Evolutionary conservation across 2,113 vertebrate species (phyloP).

Genomic region (Sakesphorus luctuosus): DNA sequence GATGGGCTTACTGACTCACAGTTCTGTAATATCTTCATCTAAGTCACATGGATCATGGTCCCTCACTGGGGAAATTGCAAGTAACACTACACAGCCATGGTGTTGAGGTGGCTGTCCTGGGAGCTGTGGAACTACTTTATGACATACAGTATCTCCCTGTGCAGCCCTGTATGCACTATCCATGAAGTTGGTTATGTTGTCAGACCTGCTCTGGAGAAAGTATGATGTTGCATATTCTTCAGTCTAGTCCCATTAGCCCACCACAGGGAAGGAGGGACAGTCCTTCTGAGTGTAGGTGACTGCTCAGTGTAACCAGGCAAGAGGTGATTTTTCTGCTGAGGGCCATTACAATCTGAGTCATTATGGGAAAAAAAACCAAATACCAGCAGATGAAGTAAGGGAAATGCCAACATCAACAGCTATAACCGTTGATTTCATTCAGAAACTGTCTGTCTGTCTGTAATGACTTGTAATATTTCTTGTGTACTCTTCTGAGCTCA

Average conservation of each 20-base stretch:
- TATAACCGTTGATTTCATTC: neutral
- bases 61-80: neutral
- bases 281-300: neutral
- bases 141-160: neutral
- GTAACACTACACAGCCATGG: neutral
- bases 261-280: neutral
- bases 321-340: neutral
- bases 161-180: neutral
- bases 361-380: neutral
- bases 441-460: neutral
- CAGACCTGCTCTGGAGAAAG: neutral
- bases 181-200: neutral
- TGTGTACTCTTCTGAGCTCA: neutral
- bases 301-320: neutral
- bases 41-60: neutral
- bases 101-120: neutral
- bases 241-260: rapidly evolving
- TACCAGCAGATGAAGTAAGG: neutral
- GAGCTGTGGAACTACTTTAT: neutral
- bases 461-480: neutral
- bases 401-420: neutral
- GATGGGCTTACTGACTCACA: neutral
- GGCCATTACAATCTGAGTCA: neutral
- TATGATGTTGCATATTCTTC: neutral
- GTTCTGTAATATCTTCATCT: neutral